These are phyloP conservation scores for Nothoprocta perdicaria DNA, from an alignment of 2,113 vertebrate genomes.

Conservation along the genomic window DNA sequence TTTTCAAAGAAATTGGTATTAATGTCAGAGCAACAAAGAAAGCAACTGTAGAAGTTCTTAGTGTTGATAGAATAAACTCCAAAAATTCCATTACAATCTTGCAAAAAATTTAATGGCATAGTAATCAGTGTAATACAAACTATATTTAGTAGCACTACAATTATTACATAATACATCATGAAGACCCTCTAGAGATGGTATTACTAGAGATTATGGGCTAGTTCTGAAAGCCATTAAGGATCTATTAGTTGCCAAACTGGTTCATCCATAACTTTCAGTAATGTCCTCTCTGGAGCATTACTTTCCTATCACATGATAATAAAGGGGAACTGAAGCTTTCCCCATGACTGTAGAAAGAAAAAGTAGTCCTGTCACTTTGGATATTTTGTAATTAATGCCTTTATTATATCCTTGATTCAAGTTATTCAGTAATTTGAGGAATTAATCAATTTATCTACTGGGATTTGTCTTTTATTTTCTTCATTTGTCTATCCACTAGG, in stretches of 20 bases:
- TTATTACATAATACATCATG: conserved; percentile 59
- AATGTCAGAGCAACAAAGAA: accelerated
- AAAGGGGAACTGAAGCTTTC: neutral
- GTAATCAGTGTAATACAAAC: neutral
- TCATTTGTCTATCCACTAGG: neutral
- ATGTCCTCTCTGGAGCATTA: conserved; percentile 52
- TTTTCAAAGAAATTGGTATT: neutral
- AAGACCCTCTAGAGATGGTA: conserved; percentile 44
- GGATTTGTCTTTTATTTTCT: neutral
- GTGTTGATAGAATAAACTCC: neutral
- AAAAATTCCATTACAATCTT: neutral
- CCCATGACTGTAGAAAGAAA: neutral
- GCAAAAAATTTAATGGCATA: neutral
- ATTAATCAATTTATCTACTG: neutral
- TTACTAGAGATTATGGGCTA: conserved; percentile 55
- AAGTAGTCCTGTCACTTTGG: neutral
- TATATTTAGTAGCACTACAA: neutral
- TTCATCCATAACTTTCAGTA: conserved; percentile 60
- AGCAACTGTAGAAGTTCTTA: neutral
- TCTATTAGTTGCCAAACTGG: conserved; percentile 62
- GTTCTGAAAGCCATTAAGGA: conserved; percentile 63
- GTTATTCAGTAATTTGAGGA: neutral
- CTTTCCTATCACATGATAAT: neutral
- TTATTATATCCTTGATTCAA: conserved; percentile 12
- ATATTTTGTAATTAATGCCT: conserved; percentile 5